Conservation (phyloP, 2,888 invertebrate species). For the Mimumesa dahlbomi region DNA sequence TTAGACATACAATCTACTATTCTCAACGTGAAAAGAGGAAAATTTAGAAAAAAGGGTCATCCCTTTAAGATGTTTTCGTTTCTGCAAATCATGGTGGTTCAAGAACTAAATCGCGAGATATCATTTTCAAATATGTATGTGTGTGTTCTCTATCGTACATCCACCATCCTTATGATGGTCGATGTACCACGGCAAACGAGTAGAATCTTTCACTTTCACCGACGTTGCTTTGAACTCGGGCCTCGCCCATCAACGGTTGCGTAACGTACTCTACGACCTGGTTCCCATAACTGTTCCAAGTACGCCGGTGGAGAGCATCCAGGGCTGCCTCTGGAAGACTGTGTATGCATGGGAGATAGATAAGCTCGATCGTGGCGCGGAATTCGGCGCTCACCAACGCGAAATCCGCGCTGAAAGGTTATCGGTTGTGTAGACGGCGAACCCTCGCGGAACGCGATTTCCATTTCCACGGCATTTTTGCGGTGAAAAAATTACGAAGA, state of each 20-base stretch:
- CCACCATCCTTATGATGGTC: not conserved
- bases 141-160: slow-evolving; percentile 27
- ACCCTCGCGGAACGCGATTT: too few species aligned
- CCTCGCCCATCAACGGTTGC: slow-evolving; percentile 74
- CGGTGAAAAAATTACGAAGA: too few species aligned
- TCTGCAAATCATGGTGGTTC: too few species aligned
- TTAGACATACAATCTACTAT: too few species aligned
- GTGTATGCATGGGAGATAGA: slow-evolving; percentile 9
- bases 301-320: slow-evolving; percentile 50
- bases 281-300: slow-evolving; percentile 74
- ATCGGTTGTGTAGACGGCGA: not conserved
- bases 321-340: slow-evolving; percentile 23
- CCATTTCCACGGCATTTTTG: too few species aligned
- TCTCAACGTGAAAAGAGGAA: too few species aligned
- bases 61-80: too few species aligned
- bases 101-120: too few species aligned
- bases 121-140: too few species aligned
- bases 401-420: too few species aligned
- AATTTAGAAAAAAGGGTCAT: too few species aligned
- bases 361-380: not conserved
- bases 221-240: slow-evolving; percentile 56
- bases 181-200: slow-evolving; percentile 18
- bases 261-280: slow-evolving; percentile 71
- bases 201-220: slow-evolving; percentile 74
- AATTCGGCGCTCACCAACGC: slow-evolving; percentile 1